These are phyloP conservation scores for Unio pictorum DNA, from an alignment of 2,888 invertebrate species.

Conservation along the genomic window DNA sequence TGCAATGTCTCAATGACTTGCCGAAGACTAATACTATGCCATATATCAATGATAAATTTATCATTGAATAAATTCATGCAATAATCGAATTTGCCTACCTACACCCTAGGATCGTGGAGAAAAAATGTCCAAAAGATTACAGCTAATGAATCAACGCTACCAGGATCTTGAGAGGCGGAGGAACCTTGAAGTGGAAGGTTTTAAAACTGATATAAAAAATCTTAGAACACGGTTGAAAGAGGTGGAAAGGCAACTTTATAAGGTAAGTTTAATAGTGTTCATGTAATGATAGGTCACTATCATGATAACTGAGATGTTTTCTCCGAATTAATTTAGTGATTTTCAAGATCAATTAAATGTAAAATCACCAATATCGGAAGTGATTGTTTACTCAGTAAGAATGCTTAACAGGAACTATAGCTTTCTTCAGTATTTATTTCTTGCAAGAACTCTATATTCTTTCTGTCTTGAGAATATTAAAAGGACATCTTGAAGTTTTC, in stretches of 20 bases:
- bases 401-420: no score
- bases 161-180: slow-evolving; percentile 70
- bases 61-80: no score
- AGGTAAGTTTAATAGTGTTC: slow-evolving; percentile 47
- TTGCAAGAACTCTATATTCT: no score
- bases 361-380: no score
- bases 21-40: no score
- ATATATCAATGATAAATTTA: no score
- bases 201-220: slow-evolving; percentile 71
- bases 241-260: slow-evolving; percentile 70
- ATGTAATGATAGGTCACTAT: background rate
- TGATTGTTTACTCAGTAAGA: no score
- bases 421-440: no score
- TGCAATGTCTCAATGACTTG: no score
- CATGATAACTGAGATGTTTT: background rate
- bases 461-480: no score
- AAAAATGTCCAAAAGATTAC: slow-evolving; percentile 69
- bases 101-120: slow-evolving; percentile 65
- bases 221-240: slow-evolving; percentile 69
- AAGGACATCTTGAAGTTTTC: no score
- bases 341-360: background rate
- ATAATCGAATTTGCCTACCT: no score
- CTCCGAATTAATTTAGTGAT: background rate
- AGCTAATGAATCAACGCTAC: slow-evolving; percentile 70
- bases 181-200: slow-evolving; percentile 72